Conservation (phyloP, 2,888 invertebrate genomes). For the Aelia acuminata region DNA sequence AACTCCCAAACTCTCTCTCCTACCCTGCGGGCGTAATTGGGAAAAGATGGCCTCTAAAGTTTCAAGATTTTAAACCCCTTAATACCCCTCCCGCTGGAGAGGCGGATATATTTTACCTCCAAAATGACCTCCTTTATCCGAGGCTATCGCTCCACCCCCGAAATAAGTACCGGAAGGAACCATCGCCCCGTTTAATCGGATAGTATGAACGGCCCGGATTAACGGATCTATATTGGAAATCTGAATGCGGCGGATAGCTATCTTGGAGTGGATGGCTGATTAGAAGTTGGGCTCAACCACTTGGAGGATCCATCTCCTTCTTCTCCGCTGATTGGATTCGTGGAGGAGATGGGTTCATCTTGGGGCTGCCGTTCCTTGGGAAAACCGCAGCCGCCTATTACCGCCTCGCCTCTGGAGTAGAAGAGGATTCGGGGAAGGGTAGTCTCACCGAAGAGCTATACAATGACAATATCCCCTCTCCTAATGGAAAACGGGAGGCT, state of each 20-base stretch:
- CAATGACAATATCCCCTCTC: not conserved
- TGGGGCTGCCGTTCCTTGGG: not conserved
- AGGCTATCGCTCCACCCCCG: not conserved
- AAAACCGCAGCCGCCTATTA: conserved; percentile 10
- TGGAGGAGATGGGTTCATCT: conserved; percentile 3
- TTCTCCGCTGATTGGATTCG: not conserved
- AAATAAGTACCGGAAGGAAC: not conserved
- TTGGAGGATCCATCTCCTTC: conserved; percentile 7
- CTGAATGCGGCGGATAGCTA: not conserved
- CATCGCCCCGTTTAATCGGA: not conserved
- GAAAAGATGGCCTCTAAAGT: conserved; percentile 28
- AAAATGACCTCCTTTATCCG: not conserved
- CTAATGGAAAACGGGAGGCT: not conserved
- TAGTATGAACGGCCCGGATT: not conserved
- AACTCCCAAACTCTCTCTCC: not conserved
- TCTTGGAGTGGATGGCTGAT: not conserved
- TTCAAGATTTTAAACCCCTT: conserved; percentile 33
- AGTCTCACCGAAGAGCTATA: not conserved
- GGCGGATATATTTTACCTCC: conserved; percentile 12
- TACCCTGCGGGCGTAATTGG: not conserved
- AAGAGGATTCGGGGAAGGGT: not conserved
- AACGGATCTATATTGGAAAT: conserved; percentile 1
- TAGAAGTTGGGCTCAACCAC: not conserved
- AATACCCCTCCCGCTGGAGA: not conserved
- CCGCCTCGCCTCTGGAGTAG: no score